Evolutionary conservation across 64 coral and sea anemone genomes (phyloP), one percentile per base, ranked within the genome.

Genomic region (Dendrophyllia cribrosa): DNA sequence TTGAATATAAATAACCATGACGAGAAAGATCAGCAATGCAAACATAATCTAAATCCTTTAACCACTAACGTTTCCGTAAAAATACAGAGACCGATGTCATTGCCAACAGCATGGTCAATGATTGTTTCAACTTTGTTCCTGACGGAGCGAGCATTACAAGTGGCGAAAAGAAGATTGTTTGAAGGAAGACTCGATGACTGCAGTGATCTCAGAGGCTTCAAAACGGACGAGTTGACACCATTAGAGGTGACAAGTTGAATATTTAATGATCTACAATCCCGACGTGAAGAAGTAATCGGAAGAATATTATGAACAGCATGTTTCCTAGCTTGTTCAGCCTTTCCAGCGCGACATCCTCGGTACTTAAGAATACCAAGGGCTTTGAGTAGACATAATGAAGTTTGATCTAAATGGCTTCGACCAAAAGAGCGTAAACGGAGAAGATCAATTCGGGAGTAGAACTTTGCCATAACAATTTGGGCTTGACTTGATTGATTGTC

Each of bases 201-300:
- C 24, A 71, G 21, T 26, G 24, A 72, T 72, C 23, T 72, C 22
- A 72, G 70, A 43, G 70, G 70, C 70, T 72, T 72, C 70, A 72
- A 43, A 72, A 43, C 70, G 13, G 23, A 7, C 70, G 23, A 7
- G 24, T 73, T 12, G 25, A 73, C 21, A 43, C 70, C 70, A 72
- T 12, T 26, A 72, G 43, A 72, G 70, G 70, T 43, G 23, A 72
- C 70, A 71, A 71, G 68, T 71, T 71, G 68, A 71, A 71, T 71
- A 71, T 71, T 71, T 71, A 71, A 71, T 71, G 68, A 71, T 71
- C 68, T 71, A 71, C 68, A 71, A 71, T 71, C 68, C 19, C 68
- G 68, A 23, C 68, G 19, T 34, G 68, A 71, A 71, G 68, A 71
- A 71, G 7, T 24, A 71, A 71, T 71, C 19, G 68, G 68, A 71